A percentile compares a stretch with the other conserved stretches of the same genome.
Evolutionary conservation across 30 jellyfish, hydroid and myxozoan genomes (phyloP).

Genomic region (Pelagia noctiluca): DNA sequence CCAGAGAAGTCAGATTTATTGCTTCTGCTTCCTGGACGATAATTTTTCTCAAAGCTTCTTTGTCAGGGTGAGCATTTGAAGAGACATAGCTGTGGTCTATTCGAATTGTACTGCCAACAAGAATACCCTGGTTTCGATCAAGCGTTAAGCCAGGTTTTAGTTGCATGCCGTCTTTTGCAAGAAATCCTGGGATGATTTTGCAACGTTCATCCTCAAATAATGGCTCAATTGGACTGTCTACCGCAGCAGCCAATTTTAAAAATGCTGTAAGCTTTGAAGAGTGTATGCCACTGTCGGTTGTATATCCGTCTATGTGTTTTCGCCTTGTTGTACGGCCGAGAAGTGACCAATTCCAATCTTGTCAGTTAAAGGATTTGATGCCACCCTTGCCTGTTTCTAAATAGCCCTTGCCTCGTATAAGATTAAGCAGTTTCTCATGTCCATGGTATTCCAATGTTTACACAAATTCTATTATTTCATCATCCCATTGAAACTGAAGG

Average conservation of each 20-base stretch:
- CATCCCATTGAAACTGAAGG: constrained; percentile 38
- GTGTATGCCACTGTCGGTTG: constrained; percentile 43
- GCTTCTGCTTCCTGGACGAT: constrained; percentile 55
- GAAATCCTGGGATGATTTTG: constrained; percentile 22
- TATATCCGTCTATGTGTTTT: constrained; percentile 8
- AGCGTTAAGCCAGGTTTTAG: constrained; percentile 27
- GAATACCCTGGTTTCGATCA: constrained; percentile 13
- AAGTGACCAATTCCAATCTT: constrained; percentile 49
- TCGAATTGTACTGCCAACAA: constrained; percentile 26
- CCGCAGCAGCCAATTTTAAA: constrained; percentile 10
- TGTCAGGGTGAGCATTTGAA: constrained; percentile 1
- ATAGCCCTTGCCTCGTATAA: constrained; percentile 48
- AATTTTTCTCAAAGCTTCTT: constrained; percentile 18
- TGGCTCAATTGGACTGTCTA: background rate
- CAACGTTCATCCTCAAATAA: constrained; percentile 4
- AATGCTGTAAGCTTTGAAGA: background rate
- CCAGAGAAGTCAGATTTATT: constrained; percentile 12
- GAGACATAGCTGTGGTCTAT: constrained; percentile 7
- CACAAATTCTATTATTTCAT: constrained; percentile 30
- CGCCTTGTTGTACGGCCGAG: constrained; percentile 44
- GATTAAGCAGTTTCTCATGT: constrained; percentile 13
- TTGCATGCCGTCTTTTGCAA: constrained; percentile 42
- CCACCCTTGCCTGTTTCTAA: constrained; percentile 27
- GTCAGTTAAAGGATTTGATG: constrained; percentile 10
- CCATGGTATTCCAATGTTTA: constrained; percentile 49